A percentile compares a stretch with the other conserved stretches of the same genome.
Evolutionary conservation across 2,888 invertebrate genomes (phyloP).

Genomic region (Acleris sparsana): DNA sequence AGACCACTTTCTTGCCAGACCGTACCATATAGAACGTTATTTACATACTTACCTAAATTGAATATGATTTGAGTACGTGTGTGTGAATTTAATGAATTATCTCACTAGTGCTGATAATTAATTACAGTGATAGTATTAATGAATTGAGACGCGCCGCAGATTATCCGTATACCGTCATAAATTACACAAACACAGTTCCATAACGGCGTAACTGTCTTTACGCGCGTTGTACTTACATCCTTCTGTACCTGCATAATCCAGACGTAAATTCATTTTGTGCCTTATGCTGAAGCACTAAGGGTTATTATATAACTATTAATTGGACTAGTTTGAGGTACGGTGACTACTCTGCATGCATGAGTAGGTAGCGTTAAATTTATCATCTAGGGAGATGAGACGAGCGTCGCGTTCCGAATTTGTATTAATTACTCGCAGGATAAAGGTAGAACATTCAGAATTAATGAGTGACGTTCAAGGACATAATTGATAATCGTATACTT

Average conservation of each 20-base stretch:
- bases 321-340: constrained; percentile 35
- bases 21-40: too few species aligned
- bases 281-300: constrained; percentile 26
- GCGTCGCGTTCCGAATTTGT: constrained; percentile 26
- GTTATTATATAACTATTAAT: constrained; percentile 31
- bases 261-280: constrained; percentile 7
- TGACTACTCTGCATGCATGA: constrained; percentile 24
- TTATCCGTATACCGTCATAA: constrained; percentile 33
- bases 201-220: constrained; percentile 11
- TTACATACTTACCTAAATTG: not conserved
- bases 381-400: constrained; percentile 22
- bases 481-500: not conserved
- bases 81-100: constrained; percentile 23
- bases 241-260: not conserved
- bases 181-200: constrained; percentile 7
- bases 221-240: not conserved
- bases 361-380: constrained; percentile 29
- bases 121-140: constrained; percentile 43
- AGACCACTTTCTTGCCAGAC: too few species aligned
- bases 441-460: constrained; percentile 9
- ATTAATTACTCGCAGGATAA: constrained; percentile 23
- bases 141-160: constrained; percentile 39
- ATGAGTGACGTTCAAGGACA: not conserved
- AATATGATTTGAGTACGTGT: not conserved
- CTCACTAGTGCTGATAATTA: constrained; percentile 40